A percentile compares a stretch with the other conserved stretches of the same genome.
Evolutionary conservation across 2,888 invertebrate species (phyloP).

Genomic region (Caenorhabditis zanzibari): DNA sequence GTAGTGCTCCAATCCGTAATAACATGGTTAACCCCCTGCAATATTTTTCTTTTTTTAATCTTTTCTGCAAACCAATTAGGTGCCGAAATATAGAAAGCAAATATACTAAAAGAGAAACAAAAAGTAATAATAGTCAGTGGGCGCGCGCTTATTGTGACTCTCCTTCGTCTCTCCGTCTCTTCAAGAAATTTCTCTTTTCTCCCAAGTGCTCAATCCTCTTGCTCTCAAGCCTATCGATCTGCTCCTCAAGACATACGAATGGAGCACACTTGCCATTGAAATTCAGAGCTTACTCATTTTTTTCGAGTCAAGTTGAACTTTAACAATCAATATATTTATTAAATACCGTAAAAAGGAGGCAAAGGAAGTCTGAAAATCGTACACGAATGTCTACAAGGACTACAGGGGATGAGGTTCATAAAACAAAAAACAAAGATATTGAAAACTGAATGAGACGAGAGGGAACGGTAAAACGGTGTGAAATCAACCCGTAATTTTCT

Average conservation of each 20-base stretch:
- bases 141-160: conserved; percentile 21
- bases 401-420: conserved; percentile 27
- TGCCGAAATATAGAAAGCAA: conserved; percentile 6
- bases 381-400: conserved; percentile 38
- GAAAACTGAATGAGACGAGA: conserved; percentile 3
- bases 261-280: conserved; percentile 54
- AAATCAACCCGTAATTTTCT: conserved; percentile 41
- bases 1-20: conserved; percentile 26
- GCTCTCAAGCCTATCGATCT: conserved; percentile 60
- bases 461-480: conserved; percentile 25
- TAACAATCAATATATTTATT: conserved; percentile 12
- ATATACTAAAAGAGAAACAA: conserved; percentile 23
- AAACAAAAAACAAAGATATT: conserved; percentile 21
- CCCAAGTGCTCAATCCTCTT: conserved; percentile 33
- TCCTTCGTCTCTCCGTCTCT: conserved; percentile 46
- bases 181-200: conserved; percentile 4
- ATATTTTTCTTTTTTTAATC: conserved; percentile 14
- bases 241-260: conserved; percentile 45
- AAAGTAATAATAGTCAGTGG: conserved; percentile 42
- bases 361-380: conserved; percentile 8
- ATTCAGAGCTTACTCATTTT: neutral
- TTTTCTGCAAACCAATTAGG: conserved; percentile 10
- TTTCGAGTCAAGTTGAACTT: neutral
- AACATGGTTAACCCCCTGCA: conserved; percentile 47
- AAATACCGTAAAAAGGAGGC: neutral